Evolutionary conservation across 2,797 vertebrate species (phyloP), one percentile per base, ranked within the genome.

Genomic region (Chelmon rostratus): DNA sequence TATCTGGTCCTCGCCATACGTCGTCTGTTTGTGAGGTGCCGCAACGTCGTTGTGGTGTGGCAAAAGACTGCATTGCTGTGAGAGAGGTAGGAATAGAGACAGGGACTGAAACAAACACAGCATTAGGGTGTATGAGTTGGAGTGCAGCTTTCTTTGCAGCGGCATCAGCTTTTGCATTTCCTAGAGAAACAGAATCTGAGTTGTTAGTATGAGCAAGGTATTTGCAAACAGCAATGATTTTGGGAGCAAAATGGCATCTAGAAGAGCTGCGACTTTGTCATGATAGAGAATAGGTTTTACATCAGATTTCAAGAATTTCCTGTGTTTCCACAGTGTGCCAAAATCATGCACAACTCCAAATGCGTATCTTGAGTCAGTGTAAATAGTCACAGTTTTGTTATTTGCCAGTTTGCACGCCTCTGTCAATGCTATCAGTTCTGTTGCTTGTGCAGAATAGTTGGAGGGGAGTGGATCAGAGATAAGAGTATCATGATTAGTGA

Each of bases 301-400:
- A 3, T 49, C 21, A 4, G 62, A 74, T 31, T 44, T 88, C 2
- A 86, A 8, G 6, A 88, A 85, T 3, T 58, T 6, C 31, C 79
- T 63, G 8, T 62, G n/a, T 57, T 73, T 74, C 66, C 68, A 73
- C 1, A 79, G 46, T 2, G 61, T 16, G 2, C 61, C 70, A 53
- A 80, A 81, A 62, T 71, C 59, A 38, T 70, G 50, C 2, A 73
- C 68, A 15, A 67, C 40, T 16, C 71, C 79, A 61, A 82, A 71
- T 4, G 53, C 65, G n/a, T 82, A 75, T 19, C 38, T 35, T 2
- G 25, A 63, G 38, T 71, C 76, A 8, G 61, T 78, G 23, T 67
- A 68, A 3, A 70, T 67, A 0, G 33, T 79, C 0, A 62, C 42
- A 2, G 46, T 23, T 13, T 77, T 61, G 0, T 31, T 37, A 2